Evolutionary conservation across 2,888 invertebrate genomes (phyloP).

Genomic region (Iselma pallidipennis): DNA sequence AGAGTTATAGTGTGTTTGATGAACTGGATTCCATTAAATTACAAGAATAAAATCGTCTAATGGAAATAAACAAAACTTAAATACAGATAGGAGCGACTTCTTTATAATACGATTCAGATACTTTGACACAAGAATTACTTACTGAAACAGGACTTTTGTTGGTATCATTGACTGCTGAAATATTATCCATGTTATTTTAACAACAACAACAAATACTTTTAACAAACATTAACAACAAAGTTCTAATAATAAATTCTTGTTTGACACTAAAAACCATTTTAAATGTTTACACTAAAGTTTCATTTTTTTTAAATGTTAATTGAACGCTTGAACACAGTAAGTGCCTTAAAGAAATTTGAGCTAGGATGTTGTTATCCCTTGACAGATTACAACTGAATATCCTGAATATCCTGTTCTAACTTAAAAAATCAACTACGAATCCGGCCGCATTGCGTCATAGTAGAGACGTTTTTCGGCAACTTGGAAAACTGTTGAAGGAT

Average conservation of each 20-base stretch:
- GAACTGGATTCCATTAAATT: not conserved
- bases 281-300: not conserved
- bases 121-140: conserved; percentile 17
- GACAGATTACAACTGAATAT: not conserved
- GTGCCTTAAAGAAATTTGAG: not conserved
- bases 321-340: no score
- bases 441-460: not conserved
- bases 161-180: conserved; percentile 26
- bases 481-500: not conserved
- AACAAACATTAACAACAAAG: not conserved
- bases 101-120: no score
- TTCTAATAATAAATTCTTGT: not conserved
- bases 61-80: not conserved
- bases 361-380: not conserved
- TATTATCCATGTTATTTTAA: conserved; percentile 12
- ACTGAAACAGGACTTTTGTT: conserved; percentile 32
- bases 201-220: not conserved
- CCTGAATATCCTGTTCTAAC: not conserved
- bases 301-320: no score
- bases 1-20: not conserved
- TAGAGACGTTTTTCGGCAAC: not conserved
- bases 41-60: not conserved
- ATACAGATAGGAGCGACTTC: not conserved
- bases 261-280: not conserved
- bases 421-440: not conserved